phyloP scores from a whole-genome alignment of 2,888 invertebrate species.

The Tineola bisselliella region DNA sequence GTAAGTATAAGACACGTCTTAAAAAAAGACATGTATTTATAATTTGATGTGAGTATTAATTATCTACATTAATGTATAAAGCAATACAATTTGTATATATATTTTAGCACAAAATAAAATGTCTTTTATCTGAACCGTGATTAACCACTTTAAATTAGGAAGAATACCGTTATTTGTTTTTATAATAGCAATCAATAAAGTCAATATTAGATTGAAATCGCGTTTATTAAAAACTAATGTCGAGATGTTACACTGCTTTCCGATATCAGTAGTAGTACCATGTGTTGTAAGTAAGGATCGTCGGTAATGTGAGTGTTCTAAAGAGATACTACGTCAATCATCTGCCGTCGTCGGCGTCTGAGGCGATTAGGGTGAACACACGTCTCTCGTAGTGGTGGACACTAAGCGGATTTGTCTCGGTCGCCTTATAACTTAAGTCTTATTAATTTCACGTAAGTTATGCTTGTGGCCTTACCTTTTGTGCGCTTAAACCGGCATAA shows the following conservation, averaged over 20 bases:
- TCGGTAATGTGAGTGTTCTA: constrained; percentile 3
- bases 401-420: constrained; percentile 10
- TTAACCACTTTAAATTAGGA: too few species aligned
- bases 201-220: too few species aligned
- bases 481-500: constrained; percentile 29
- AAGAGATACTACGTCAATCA: constrained; percentile 6
- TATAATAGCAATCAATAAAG: too few species aligned
- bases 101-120: too few species aligned
- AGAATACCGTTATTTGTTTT: too few species aligned
- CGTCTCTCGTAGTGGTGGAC: background rate
- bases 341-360: background rate
- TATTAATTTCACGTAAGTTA: constrained; percentile 45
- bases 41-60: too few species aligned
- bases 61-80: too few species aligned
- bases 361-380: constrained; percentile 5
- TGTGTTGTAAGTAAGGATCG: background rate
- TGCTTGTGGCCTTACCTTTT: constrained; percentile 19
- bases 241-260: background rate
- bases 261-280: background rate
- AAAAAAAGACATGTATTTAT: too few species aligned
- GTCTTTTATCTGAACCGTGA: too few species aligned
- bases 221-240: too few species aligned
- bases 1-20: too few species aligned
- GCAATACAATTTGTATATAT: too few species aligned
- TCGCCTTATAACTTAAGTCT: constrained; percentile 24